These are phyloP conservation scores for Dicerorhinus sumatrensis DNA, from an alignment of 2,113 vertebrate genomes.

Conservation along the genomic window DNA sequence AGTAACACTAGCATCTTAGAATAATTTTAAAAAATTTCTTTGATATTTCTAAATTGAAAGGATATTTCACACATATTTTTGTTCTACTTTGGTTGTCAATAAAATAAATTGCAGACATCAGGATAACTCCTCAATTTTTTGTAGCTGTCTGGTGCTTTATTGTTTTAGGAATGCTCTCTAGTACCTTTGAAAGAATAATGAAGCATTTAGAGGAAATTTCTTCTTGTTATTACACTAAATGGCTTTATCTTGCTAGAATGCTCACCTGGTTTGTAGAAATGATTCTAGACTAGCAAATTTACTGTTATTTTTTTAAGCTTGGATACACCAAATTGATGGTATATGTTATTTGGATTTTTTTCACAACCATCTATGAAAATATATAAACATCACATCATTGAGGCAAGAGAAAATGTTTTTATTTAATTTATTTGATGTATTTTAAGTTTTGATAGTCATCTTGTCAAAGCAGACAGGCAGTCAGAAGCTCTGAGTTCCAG, in stretches of 20 bases:
- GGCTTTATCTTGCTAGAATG: slow-evolving; percentile 41
- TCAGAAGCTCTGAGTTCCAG: background rate
- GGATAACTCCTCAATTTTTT: background rate
- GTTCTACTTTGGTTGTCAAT: background rate
- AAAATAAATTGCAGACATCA: background rate
- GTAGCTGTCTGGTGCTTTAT: background rate
- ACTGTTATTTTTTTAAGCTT: background rate
- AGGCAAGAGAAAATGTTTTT: slow-evolving; percentile 26
- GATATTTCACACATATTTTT: slow-evolving; percentile 22
- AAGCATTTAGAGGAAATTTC: slow-evolving; percentile 2
- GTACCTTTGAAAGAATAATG: background rate
- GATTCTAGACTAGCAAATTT: background rate
- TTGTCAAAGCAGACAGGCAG: background rate
- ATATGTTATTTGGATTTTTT: background rate
- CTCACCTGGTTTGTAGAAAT: background rate
- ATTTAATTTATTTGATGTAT: background rate
- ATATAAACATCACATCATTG: background rate
- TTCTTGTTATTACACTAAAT: background rate
- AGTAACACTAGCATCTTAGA: background rate
- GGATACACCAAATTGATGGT: background rate
- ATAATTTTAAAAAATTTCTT: background rate
- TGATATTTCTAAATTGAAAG: background rate
- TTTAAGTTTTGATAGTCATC: slow-evolving; percentile 23
- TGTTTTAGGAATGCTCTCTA: background rate
- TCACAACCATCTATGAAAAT: background rate